These are phyloP conservation scores for Machimus rusticus DNA, from an alignment of 2,888 invertebrate species.

Conservation along the genomic window DNA sequence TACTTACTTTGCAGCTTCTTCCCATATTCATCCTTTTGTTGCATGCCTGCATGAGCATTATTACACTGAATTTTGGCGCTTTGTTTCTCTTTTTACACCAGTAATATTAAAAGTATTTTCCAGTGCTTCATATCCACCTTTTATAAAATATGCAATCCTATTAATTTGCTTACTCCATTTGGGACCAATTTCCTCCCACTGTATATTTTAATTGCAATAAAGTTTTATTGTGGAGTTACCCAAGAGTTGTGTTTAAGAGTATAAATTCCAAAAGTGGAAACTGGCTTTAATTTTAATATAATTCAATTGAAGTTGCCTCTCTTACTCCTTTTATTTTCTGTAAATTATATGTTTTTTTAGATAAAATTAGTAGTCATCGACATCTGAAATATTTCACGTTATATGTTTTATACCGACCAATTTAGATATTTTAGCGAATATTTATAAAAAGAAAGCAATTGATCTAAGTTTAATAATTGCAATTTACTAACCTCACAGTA, in stretches of 20 bases:
- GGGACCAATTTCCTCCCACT: neutral
- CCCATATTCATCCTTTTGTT: conserved; percentile 7
- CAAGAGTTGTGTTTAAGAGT: neutral
- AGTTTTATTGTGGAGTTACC: neutral
- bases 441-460: too few relatives aligned
- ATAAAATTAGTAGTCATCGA: too few relatives aligned
- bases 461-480: neutral
- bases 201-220: neutral
- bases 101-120: neutral
- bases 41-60: conserved; percentile 21
- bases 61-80: neutral
- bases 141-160: neutral
- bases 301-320: neutral
- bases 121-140: neutral
- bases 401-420: too few relatives aligned
- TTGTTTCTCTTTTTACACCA: neutral
- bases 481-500: neutral
- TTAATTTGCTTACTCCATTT: neutral
- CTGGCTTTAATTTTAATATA: neutral
- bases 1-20: conserved; percentile 32
- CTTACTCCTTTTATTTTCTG: neutral
- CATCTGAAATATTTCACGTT: too few relatives aligned
- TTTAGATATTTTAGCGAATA: too few relatives aligned
- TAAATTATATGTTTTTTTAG: too few relatives aligned
- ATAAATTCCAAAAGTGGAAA: neutral